A percentile compares a stretch with the other conserved stretches of the same genome.
These are phyloP conservation scores for Tretioscincus oriximinensis DNA, from an alignment of 2,113 vertebrate genomes.

Conservation along the genomic window DNA sequence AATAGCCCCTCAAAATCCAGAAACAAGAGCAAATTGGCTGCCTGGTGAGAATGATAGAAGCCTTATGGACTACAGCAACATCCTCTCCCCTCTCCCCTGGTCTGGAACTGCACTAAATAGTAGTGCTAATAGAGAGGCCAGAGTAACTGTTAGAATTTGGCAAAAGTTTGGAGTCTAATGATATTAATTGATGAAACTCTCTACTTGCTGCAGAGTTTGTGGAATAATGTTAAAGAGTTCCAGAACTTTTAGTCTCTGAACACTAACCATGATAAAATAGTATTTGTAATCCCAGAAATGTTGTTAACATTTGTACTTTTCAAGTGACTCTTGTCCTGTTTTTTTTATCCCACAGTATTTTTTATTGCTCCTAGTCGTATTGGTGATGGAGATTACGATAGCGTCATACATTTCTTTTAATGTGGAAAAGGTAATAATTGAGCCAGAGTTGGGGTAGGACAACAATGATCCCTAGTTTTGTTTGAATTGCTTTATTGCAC, in stretches of 20 bases:
- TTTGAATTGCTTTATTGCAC: background rate
- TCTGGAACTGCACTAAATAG: too few relatives aligned
- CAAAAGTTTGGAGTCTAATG: background rate
- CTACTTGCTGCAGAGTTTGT: background rate
- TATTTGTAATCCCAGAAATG: background rate
- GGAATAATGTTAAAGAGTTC: background rate
- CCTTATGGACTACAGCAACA: too few relatives aligned
- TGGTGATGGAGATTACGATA: slow-evolving; percentile 41
- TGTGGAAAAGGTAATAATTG: slow-evolving; percentile 57
- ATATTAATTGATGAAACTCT: background rate
- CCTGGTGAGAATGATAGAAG: too few relatives aligned
- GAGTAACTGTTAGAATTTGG: rapidly evolving
- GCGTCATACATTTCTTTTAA: slow-evolving; percentile 54
- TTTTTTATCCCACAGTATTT: slow-evolving; percentile 58
- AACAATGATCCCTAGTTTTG: background rate
- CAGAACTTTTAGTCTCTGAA: background rate
- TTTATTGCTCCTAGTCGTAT: slow-evolving; percentile 56
- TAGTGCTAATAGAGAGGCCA: too few relatives aligned
- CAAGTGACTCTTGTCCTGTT: slow-evolving; percentile 10
- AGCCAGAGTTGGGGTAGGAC: rapidly evolving
- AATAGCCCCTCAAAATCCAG: too few relatives aligned
- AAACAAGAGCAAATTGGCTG: too few relatives aligned
- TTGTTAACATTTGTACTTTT: background rate
- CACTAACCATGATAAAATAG: background rate
- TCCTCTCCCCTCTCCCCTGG: too few relatives aligned